Base-by-base conservation (phyloP, 2,888 invertebrate species). In the Blastobasis adustella region DNA sequence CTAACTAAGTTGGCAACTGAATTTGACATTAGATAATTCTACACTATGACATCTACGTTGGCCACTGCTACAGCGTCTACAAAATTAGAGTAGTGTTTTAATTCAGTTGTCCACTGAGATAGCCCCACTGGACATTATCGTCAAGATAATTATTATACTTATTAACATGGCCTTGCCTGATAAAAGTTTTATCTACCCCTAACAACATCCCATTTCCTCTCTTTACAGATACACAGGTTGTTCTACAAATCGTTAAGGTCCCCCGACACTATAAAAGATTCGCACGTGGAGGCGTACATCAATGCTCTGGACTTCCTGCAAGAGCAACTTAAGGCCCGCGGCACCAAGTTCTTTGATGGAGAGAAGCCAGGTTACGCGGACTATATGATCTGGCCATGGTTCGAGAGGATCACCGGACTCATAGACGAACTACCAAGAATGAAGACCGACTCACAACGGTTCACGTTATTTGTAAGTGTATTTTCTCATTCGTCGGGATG, bases 311-410 rank as follows among this genome's bases (percentile, higher is more conserved):
- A 90, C 53, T 75, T 90, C 36, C 90, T 93, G 53, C 93, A 95
- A 68, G 80, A 80, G 4, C 93, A 94, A 69, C 71, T 95, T 1
- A 71, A 66, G 9, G 80, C 79, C 40, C 89, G 95, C 49, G 90
- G 89, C 6, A 90, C 90, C 0, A 82, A 83, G 39, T 95, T 90
- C 68, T 91, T 94, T 56, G 76, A 67, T 47, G 94, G 95, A 0
- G 79, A 68, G 5, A 89, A 90, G 54, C 95, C 95, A 0, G 95
- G 95, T 6, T 94, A 92, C 90, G 81, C 92, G 10, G 95, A 96
- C 71, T 93, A 94, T 62, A 95, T 95, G 94, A 93, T 95, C 61
- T 96, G 95, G 95, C 95, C 95, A 0, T 95, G 95, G 95, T 93
- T 94, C 62, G 95, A 95, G 76, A 86, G 93, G 62, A 67, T 92